Evolutionary conservation across 1,140 invertebrate genomes (phyloP), one percentile per base, ranked within the genome.

Genomic region (Tetraneura akinire): DNA sequence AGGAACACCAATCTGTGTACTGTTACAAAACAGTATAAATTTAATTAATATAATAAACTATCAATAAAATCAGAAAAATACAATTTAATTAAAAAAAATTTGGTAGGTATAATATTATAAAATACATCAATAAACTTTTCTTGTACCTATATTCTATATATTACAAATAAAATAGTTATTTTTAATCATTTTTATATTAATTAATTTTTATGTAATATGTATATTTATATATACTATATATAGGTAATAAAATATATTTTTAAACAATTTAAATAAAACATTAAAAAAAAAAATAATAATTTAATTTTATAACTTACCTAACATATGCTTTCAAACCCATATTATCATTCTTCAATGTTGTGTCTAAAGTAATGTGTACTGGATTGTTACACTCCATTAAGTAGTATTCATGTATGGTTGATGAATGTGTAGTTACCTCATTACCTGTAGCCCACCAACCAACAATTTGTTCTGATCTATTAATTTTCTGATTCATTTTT

Each of bases 371-470:
- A 55, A 98, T 87, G 86, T 98, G 96, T 66, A 99, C 91, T 8
- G 97, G 96, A 86, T 94, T 96, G 80, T 92, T 92, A 83, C 95
- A 96, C 87, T 97, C 95, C 80, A 95, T 89, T 0, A 95, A 91
- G 85, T 97, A 99, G 87, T 98, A 99, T 84, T 98, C 96, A 84
- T 99, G 96, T 85, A 99, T 98, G 32, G 98, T 92, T 0, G 96
- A 95, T 14, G 96, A 98, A 87, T 98, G 96, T 84, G 94, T 96
- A 1, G 96, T 98, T 6, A 99, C 95, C 87, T 98, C 96, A 83
- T 93, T 92, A 70, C 97, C 96, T 10, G 96, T 98, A 1, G 96
- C 96, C 93, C 94, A 98, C 97, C 97, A 98, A 21, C 97, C 96
- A 78, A 98, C 94, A 84, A 98, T 96, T 82, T 90, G 91, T 88